phyloP scores from a whole-genome alignment of 1,140 invertebrate genomes.

The Eupeodes corollae region DNA sequence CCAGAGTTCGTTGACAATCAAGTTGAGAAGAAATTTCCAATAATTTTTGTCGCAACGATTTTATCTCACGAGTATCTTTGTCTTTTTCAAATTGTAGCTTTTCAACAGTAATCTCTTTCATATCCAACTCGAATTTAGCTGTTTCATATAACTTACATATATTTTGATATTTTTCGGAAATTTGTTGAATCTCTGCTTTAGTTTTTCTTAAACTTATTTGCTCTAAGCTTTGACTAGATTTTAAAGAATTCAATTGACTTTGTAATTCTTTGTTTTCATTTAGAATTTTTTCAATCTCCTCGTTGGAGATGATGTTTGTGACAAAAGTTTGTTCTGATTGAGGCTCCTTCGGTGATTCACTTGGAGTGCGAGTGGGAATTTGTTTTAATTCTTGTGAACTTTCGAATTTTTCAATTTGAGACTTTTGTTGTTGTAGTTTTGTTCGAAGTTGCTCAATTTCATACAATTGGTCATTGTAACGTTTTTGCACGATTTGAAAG shows the following conservation, averaged over 20 bases:
- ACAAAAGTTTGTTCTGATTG: too few species aligned
- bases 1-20: conserved; percentile 4
- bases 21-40: conserved; percentile 11
- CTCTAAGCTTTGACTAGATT: conserved; percentile 7
- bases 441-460: conserved; percentile 25
- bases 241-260: not conserved
- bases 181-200: conserved; percentile 6
- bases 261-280: conserved; percentile 4
- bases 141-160: conserved; percentile 15
- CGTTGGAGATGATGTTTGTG: conserved; percentile 4
- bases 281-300: conserved; percentile 13
- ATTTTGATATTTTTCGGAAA: conserved; percentile 13
- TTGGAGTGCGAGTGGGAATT: too few species aligned
- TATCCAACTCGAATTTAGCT: conserved; percentile 10
- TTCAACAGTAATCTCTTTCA: conserved; percentile 9
- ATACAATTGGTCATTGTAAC: conserved; percentile 22
- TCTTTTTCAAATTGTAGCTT: conserved; percentile 8
- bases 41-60: conserved; percentile 9
- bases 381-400: conserved; percentile 9
- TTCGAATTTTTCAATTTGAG: conserved; percentile 15
- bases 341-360: too few species aligned
- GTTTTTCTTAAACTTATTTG: conserved; percentile 7
- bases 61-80: conserved; percentile 7
- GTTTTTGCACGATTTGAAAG: conserved; percentile 19
- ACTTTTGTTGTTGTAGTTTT: conserved; percentile 14